phyloP scores from a whole-genome alignment of 1,140 invertebrate genomes.

The Caenorhabditis tropicalis region DNA sequence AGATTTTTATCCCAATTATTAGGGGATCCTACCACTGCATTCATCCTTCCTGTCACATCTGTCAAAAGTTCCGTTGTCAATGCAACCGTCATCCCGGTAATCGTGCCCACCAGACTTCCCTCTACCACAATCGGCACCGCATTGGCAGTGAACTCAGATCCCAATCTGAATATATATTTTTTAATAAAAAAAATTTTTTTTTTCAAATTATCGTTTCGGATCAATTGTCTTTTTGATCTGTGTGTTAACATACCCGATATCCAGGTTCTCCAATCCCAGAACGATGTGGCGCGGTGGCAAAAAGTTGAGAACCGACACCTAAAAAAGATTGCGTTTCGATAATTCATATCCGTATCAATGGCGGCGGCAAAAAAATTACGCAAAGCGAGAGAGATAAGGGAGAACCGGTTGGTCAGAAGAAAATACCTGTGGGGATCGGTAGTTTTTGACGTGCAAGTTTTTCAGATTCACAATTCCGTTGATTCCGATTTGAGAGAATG shows the following conservation, averaged over 20 bases:
- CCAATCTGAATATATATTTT: neutral
- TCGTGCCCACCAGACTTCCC: conserved; percentile 62
- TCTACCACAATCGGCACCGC: conserved; percentile 48
- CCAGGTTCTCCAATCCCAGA: conserved; percentile 66
- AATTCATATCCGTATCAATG: neutral
- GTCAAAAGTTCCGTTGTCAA: conserved; percentile 62
- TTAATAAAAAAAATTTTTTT: too few species aligned
- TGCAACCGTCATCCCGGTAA: conserved; percentile 62
- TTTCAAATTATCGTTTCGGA: neutral
- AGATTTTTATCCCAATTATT: neutral
- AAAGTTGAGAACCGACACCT: conserved; percentile 65
- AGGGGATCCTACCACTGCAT: conserved; percentile 54
- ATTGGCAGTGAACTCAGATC: conserved; percentile 20
- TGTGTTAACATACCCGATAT: conserved; percentile 63
- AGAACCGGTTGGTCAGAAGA: neutral
- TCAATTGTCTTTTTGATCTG: neutral
- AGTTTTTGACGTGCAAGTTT: conserved; percentile 65
- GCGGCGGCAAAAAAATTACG: neutral
- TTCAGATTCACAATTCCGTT: conserved; percentile 63
- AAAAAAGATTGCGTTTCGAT: neutral
- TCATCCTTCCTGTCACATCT: conserved; percentile 64
- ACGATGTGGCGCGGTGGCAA: conserved; percentile 62
- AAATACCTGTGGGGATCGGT: conserved; percentile 59
- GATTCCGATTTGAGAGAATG: conserved; percentile 65
- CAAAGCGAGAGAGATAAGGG: neutral